Evolutionary conservation across 2,888 invertebrate species (phyloP).

Genomic region (Drosophila multiciliata): DNA sequence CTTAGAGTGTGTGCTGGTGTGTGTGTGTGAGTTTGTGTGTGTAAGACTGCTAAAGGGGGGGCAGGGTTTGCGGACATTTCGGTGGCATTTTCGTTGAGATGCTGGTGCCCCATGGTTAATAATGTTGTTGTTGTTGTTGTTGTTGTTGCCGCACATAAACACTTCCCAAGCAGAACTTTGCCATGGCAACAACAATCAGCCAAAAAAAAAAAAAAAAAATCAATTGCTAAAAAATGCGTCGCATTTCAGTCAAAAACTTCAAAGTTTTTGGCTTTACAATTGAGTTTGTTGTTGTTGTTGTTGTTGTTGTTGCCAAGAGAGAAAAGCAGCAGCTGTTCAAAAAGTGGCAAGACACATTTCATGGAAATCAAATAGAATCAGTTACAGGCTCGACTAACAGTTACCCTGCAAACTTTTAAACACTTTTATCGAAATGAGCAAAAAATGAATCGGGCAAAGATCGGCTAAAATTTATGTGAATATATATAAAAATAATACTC

Average conservation of each 20-base stretch:
- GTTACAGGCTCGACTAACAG: conserved; percentile 9
- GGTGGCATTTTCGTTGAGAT: conserved; percentile 42
- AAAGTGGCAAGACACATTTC: conserved; percentile 20
- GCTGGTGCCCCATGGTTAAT: conserved; percentile 27
- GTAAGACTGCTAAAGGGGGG: background rate
- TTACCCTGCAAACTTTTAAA: conserved; percentile 5
- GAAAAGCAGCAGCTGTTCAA: conserved; percentile 32
- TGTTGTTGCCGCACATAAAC: conserved; percentile 59
- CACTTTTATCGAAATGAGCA: background rate
- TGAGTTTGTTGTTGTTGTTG: conserved; percentile 1
- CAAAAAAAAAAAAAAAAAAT: conserved; percentile 1
- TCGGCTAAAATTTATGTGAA: background rate
- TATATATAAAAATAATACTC: background rate
- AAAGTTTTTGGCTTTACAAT: conserved; percentile 41
- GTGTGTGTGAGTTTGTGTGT: background rate
- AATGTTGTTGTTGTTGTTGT: background rate
- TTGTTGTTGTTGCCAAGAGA: conserved; percentile 42
- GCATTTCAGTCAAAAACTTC: conserved; percentile 33
- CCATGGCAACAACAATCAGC: conserved; percentile 5
- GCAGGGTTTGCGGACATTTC: conserved; percentile 6
- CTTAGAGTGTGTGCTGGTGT: background rate
- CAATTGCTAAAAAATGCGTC: conserved; percentile 21
- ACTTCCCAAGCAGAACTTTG: conserved; percentile 54
- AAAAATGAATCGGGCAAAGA: conserved; percentile 17
- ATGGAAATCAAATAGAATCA: conserved; percentile 29